Base-by-base conservation (phyloP, 2,113 vertebrate species). In the Strix uralensis region DNA sequence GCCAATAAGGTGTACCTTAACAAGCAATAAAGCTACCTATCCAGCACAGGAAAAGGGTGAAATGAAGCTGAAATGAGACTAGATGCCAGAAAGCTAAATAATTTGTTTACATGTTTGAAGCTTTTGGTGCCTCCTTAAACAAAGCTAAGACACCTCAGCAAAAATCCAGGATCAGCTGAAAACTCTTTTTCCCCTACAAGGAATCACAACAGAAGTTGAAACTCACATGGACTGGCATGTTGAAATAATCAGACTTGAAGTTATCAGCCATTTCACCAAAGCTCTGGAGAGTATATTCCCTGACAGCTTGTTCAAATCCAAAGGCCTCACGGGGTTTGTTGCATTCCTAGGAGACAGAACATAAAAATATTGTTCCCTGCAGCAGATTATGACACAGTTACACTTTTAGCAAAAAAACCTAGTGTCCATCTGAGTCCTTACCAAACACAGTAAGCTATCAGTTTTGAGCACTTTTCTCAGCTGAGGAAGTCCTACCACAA, bases 231-330 rank as follows among this genome's bases (percentile, higher is more conserved):
- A 99, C 99, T 1, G 99, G 99, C 99, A 99, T 99, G 98, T 99
- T 99, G 98, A 99, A 99, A 97, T 99, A 99, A 98, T 99, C 99
- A 8, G 99, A 99, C 97, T 99, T 99, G 98, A 99, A 99, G 97
- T 99, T 99, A 98, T 99, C 99, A 18, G 99, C 99, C 99, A 99
- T 99, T 97, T 99, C 99, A 75, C 99, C 99, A 63, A 99, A 99
- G 97, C 99, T 99, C 97, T 99, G 99, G 66, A 99, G 98, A 26
- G 98, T 98, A 92, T 99, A 99, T 88, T 99, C 99, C 91, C 99
- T 99, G 94, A 99, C 98, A 19, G 99, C 99, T 97, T 99, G 99
- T 96, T 99, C 99, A 79, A 99, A 99, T 73, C 99, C 99, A 95
- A 99, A 99, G 13, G 99, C 99, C 97, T 99, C 99, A 57, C 99